Conservation (phyloP, 2,888 invertebrate species). For the Acutogordius australiensis region DNA sequence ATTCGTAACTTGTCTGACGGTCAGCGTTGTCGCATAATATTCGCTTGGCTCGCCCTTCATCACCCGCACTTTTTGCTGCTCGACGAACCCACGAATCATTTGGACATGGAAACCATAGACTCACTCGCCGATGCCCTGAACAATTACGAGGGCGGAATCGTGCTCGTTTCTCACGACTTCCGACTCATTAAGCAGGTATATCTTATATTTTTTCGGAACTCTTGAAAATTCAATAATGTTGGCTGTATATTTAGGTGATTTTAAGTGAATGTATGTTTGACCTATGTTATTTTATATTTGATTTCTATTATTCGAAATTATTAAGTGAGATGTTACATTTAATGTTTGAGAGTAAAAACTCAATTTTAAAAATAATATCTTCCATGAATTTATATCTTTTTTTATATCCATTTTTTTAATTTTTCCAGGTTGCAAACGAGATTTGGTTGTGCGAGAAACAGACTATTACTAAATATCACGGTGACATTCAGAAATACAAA, state of each 20-base stretch:
- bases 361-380: too few species aligned
- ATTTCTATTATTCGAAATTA: too few species aligned
- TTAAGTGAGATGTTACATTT: too few species aligned
- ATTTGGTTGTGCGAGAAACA: constrained; percentile 97
- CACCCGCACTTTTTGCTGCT: constrained; percentile 54
- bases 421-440: constrained; percentile 63
- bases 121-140: constrained; percentile 85
- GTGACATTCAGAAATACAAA: constrained; percentile 79
- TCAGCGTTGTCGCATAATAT: constrained; percentile 85
- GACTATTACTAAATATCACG: constrained; percentile 78
- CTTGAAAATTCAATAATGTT: too few species aligned
- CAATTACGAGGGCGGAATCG: constrained; percentile 89
- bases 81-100: constrained; percentile 62
- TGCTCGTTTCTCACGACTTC: constrained; percentile 97
- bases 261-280: too few species aligned
- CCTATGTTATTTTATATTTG: too few species aligned
- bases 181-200: constrained; percentile 77
- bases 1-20: constrained; percentile 83
- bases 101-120: constrained; percentile 92
- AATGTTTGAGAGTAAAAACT: too few species aligned
- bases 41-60: constrained; percentile 93
- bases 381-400: too few species aligned
- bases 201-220: too few species aligned
- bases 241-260: too few species aligned
- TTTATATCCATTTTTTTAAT: too few species aligned